Base-by-base conservation (phyloP, 2,797 vertebrate genomes). In the Sebastes baramenuke region DNA sequence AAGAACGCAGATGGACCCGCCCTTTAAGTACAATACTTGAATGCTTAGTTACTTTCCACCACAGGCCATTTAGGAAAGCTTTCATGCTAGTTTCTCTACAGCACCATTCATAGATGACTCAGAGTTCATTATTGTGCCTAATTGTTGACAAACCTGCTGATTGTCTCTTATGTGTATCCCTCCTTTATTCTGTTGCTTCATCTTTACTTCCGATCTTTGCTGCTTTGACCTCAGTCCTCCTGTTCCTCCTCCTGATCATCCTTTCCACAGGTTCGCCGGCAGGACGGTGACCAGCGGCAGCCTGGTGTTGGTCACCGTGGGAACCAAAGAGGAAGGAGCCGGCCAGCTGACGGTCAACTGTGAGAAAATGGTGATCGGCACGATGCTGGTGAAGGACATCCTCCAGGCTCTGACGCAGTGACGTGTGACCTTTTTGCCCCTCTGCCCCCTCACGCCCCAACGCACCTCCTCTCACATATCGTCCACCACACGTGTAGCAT, bases 361-460 rank as follows among this genome's bases (percentile, higher is more conserved):
- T 0, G 98, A 99, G 95, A 99, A 99, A 91, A 99, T 99, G 98
- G 94, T 99, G 88, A 98, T 99, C 0, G 97, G 97, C 75, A 99
- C 98, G 14, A 99, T 99, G 98, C 92, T 99, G 91, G 97, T 97
- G 89, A 99, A 99, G 90, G 98, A 99, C 60, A 95, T 99, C 77
- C 89, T 97, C 29, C 96, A 97, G 86, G 96, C 97, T 58, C 89
- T 99, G 89, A 96, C 94, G 0, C 97, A 97, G 94, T 98, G 96
- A 98, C 49, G 16, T 2, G 72, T 29, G 25, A 22, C 38, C 60
- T 52, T 36, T 46, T 18, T n/a, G 34, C 20, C 60, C 75, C 22
- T 59, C 7, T 1, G 10, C 78, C 32, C 68, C 42, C 25, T 12
- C 36, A 8, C 75, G 16, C 30, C 22, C 22, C 55, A 16, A 34